phyloP scores from a whole-genome alignment of 2,113 vertebrate genomes.

The Patagioenas fasciata region DNA sequence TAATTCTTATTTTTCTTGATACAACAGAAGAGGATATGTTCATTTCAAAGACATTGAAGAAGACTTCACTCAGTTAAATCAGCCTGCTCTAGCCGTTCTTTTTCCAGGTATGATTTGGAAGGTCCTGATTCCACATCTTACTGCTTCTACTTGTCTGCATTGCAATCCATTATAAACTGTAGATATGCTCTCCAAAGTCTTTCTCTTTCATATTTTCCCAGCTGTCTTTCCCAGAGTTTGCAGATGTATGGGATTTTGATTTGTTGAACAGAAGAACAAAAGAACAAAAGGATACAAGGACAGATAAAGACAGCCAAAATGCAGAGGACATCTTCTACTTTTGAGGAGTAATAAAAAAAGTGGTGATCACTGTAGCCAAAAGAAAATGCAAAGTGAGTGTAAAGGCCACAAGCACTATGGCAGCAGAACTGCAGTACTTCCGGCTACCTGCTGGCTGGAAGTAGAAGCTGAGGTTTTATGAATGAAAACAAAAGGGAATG shows the following conservation, averaged over 20 bases:
- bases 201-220: not conserved
- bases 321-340: not conserved
- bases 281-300: not conserved
- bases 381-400: not conserved
- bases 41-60: not conserved
- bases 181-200: not conserved
- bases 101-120: not conserved
- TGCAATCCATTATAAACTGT: not conserved
- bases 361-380: not conserved
- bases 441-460: not conserved
- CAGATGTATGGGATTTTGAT: not conserved
- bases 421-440: not conserved
- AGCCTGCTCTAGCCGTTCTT: not conserved
- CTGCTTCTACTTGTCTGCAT: not conserved
- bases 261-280: not conserved
- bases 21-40: accelerated
- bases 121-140: not conserved
- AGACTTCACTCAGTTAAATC: not conserved
- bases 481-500: not conserved
- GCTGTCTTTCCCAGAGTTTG: not conserved
- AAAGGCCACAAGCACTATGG: not conserved
- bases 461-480: not conserved
- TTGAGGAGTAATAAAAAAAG: not conserved
- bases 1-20: not conserved
- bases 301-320: not conserved